These are phyloP conservation scores for Uromys caudimaculatus DNA, from an alignment of 2,797 vertebrate species.

Conservation along the genomic window DNA sequence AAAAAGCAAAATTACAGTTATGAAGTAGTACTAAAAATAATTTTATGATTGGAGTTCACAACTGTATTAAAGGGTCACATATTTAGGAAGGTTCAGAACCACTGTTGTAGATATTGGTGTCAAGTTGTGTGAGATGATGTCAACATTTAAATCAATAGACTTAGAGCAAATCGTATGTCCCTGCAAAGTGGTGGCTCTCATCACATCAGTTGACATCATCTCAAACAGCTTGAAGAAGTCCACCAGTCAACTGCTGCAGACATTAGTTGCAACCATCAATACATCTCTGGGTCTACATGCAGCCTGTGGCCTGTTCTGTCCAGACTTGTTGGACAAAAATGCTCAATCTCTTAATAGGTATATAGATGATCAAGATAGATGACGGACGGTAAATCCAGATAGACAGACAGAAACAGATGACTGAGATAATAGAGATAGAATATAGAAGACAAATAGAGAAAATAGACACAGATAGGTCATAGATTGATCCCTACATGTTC, in stretches of 20 bases:
- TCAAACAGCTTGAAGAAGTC: no score
- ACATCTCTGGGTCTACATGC: not conserved
- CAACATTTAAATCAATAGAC: not conserved
- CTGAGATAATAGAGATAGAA: no score
- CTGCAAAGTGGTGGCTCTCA: not conserved
- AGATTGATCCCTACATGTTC: not conserved
- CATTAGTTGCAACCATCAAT: accelerated
- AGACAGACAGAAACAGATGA: not conserved
- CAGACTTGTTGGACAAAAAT: not conserved
- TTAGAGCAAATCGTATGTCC: not conserved
- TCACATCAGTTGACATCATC: not conserved
- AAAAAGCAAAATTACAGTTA: not conserved
- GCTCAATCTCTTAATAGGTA: not conserved
- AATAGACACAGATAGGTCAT: not conserved
- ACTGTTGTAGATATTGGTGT: not conserved
- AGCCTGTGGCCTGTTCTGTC: not conserved
- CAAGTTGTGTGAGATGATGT: not conserved
- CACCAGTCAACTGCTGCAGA: not conserved
- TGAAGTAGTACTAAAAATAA: not conserved
- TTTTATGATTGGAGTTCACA: not conserved
- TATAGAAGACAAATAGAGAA: not conserved
- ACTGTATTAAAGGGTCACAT: not conserved
- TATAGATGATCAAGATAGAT: not conserved
- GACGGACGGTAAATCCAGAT: not conserved
- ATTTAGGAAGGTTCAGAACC: not conserved